Percentiles rank a stretch among this genome's conserved stretches.
These are phyloP conservation scores for Platyrinchus mystaceus DNA, from an alignment of 2,797 vertebrate genomes.

Conservation along the genomic window DNA sequence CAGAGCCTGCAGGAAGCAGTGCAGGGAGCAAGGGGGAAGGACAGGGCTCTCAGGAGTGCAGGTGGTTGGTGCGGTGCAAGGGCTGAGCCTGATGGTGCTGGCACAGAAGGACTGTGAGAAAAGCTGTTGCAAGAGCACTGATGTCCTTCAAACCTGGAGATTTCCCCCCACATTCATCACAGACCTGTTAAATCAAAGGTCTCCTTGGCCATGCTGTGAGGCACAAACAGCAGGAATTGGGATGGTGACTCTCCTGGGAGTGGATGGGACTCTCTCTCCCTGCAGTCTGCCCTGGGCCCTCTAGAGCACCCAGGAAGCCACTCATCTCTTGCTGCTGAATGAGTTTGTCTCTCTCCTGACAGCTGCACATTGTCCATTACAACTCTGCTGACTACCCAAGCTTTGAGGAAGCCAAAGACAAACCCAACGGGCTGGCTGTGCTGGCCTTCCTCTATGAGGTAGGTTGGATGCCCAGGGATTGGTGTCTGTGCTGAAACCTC, in stretches of 20 bases:
- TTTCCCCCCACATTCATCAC: neutral
- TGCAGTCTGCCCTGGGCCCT: neutral
- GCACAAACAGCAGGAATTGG: neutral
- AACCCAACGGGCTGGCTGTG: slow-evolving; percentile 85
- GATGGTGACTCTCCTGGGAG: no score
- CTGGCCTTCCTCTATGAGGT: slow-evolving; percentile 88
- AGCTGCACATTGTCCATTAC: slow-evolving; percentile 94
- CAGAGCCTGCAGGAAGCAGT: neutral
- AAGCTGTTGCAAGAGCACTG: neutral
- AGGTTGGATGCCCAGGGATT: neutral
- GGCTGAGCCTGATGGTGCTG: neutral
- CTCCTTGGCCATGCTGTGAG: neutral
- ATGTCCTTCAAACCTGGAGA: neutral
- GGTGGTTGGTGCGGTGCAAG: neutral
- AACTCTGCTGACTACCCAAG: slow-evolving; percentile 85
- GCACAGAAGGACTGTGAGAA: neutral
- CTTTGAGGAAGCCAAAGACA: slow-evolving; percentile 82
- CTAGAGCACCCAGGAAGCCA: neutral
- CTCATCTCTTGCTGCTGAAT: neutral
- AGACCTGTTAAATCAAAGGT: neutral
- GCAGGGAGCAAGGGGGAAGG: neutral
- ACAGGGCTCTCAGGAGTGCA: accelerated
- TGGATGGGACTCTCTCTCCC: no score
- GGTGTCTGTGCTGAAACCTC: accelerated
- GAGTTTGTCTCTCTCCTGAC: slow-evolving; percentile 3